A percentile compares a stretch with the other conserved stretches of the same genome.
phyloP scores from a whole-genome alignment of 1,140 invertebrate genomes.

The Riptortus pedestris region DNA sequence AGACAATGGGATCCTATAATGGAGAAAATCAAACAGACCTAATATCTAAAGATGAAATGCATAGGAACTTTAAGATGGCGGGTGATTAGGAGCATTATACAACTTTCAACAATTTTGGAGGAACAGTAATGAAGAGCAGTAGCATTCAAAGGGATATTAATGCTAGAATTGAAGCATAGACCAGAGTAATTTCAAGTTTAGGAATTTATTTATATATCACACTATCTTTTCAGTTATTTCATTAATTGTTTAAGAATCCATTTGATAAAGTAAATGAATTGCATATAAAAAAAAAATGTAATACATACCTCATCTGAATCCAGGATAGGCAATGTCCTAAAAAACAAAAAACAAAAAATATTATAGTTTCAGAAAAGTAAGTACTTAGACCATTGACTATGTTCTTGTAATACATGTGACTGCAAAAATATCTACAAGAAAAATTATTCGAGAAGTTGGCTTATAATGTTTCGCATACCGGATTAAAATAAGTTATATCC shows the following conservation, averaged over 20 bases:
- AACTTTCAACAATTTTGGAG: too few species aligned
- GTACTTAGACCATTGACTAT: too few species aligned
- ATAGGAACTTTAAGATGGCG: too few species aligned
- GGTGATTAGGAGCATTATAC: too few species aligned
- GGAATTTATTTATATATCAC: not conserved
- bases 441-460: not conserved
- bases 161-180: not conserved
- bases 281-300: slow-evolving; percentile 21
- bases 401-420: too few species aligned
- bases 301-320: slow-evolving; percentile 67
- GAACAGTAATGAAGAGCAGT: not conserved
- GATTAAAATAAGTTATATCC: not conserved
- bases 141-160: not conserved
- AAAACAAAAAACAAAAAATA: slow-evolving; percentile 33
- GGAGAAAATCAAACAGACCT: too few species aligned
- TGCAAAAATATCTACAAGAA: not conserved
- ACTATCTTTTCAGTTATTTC: not conserved
- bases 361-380: too few species aligned
- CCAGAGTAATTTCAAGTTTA: not conserved
- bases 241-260: slow-evolving; percentile 14
- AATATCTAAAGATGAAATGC: too few species aligned
- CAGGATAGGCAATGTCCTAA: slow-evolving; percentile 60
- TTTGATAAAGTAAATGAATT: slow-evolving; percentile 20
- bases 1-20: too few species aligned
- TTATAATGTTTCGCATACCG: slow-evolving; percentile 15